phyloP scores from a whole-genome alignment of 35 echinoderm and acorn worm species.

The Ophioderma brevispina region DNA sequence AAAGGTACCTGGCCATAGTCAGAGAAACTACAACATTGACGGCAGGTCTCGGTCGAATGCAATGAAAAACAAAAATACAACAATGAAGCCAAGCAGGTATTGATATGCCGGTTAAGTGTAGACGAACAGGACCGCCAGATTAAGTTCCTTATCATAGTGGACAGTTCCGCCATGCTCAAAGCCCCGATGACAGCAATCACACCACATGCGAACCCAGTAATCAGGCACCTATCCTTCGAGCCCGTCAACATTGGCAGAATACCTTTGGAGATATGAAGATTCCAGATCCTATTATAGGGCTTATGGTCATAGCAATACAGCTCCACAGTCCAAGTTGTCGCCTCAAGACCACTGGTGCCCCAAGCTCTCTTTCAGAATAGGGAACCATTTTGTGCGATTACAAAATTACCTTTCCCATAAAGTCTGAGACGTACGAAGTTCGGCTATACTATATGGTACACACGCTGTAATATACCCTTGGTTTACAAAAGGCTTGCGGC shows the following conservation, averaged over 20 bases:
- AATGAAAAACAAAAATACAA: constrained; percentile 69
- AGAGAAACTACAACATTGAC: constrained; percentile 61
- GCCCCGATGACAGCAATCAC: constrained; percentile 78
- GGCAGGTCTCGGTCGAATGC: constrained; percentile 55
- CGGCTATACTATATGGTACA: too few relatives aligned
- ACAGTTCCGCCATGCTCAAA: constrained; percentile 80
- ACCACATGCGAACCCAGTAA: constrained; percentile 74
- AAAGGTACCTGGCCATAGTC: constrained; percentile 65
- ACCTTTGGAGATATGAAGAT: constrained; percentile 95
- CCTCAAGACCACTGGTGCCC: constrained; percentile 37
- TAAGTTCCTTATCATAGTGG: constrained; percentile 69
- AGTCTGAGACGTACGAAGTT: too few relatives aligned
- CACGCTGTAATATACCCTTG: too few relatives aligned
- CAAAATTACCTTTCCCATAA: too few relatives aligned
- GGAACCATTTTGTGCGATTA: too few relatives aligned
- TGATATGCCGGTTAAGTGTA: constrained; percentile 62
- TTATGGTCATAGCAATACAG: constrained; percentile 62
- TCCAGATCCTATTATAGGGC: too few relatives aligned
- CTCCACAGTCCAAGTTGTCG: constrained; percentile 51
- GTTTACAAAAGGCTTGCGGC: too few relatives aligned
- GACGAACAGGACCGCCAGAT: constrained; percentile 81
- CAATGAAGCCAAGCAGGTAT: constrained; percentile 57
- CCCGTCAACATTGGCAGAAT: constrained; percentile 45
- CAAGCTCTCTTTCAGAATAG: too few relatives aligned
- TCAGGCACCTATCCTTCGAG: constrained; percentile 57